A percentile compares a stretch with the other conserved stretches of the same genome.
phyloP scores from a whole-genome alignment of 2,888 invertebrate species.

The Drosophila ezoana region DNA sequence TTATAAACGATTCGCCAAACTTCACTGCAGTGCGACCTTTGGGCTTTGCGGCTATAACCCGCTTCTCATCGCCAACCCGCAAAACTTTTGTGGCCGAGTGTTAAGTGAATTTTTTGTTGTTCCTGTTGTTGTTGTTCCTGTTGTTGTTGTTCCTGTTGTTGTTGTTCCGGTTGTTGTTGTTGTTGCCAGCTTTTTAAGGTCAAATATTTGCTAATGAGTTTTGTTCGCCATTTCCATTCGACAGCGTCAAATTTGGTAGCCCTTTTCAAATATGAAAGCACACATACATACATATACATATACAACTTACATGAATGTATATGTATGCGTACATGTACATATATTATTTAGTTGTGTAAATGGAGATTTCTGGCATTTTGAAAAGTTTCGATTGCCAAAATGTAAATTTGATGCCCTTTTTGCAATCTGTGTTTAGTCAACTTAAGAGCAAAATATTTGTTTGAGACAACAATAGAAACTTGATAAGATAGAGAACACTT shows the following conservation, averaged over 20 bases:
- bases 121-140: conserved; percentile 14
- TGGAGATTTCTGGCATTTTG: conserved; percentile 32
- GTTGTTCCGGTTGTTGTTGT: conserved; percentile 20
- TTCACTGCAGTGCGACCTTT: conserved; percentile 62
- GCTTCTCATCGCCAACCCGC: conserved; percentile 25
- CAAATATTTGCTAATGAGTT: conserved; percentile 80
- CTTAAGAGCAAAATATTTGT: conserved; percentile 7
- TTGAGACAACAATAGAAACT: conserved; percentile 3
- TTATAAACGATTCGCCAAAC: conserved; percentile 76
- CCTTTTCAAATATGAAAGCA: conserved; percentile 34
- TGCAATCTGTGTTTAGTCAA: conserved; percentile 15
- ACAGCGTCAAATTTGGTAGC: conserved; percentile 46
- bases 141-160: conserved; percentile 21
- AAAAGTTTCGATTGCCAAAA: conserved; percentile 26
- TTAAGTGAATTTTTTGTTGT: conserved; percentile 65
- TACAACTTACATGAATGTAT: neutral
- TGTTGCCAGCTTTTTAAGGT: conserved; percentile 33
- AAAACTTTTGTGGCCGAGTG: conserved; percentile 66
- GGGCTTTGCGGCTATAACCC: conserved; percentile 48
- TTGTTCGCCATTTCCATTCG: conserved; percentile 55
- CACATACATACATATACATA: neutral
- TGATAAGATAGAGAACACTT: conserved; percentile 4
- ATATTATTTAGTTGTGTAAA: conserved; percentile 56
- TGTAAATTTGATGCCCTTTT: conserved; percentile 35
- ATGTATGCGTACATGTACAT: conserved; percentile 2